Evolutionary conservation across 1,140 invertebrate species (phyloP), one percentile per base, ranked within the genome.

Genomic region (Oreohelix idahoensis): DNA sequence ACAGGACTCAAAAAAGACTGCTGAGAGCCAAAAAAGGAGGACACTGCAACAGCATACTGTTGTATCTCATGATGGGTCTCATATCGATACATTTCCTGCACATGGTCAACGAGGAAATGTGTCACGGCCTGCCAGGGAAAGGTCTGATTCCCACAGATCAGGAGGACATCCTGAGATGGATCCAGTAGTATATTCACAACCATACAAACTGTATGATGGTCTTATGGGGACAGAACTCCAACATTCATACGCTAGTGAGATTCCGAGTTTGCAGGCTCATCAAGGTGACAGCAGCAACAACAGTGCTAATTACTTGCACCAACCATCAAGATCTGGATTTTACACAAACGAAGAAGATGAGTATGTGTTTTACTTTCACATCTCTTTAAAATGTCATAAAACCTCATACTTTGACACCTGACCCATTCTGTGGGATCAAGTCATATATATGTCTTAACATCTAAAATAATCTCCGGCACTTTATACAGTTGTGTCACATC

Each of bases 281-380:
- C 8, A 58, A 58, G 26, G 53, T 10, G 10, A 2, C 10, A 10
- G 23, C 23, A 10, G 10, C 23, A 10, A 20, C 53, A n/a, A n/a
- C 4, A 23, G 10, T 23, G 45, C n/a, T n/a, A n/a, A n/a, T n/a
- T 38, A 42, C 36, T 71, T 75, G 70, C n/a, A 49, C 38, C 49
- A 38, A 36, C 15, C 49, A 51, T 49, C 71, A 82, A 49, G 49
- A 49, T 10, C 74, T 45, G 39, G 74, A 71, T 58, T 58, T 32
- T 36, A 63, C 76, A 79, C 5, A 2, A 51, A 63, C 36, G 76
- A 79, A 51, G 49, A 71, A 35, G 66, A 81, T 73, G n/a, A 29
- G 70, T 71, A 51, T 32, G 66, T 73, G 17, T 5, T 15, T 45
- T n/a, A n/a, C n/a, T n/a, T n/a, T n/a, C n/a, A n/a, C n/a, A n/a